Conservation (phyloP, 2,888 invertebrate genomes). For the Alloscopus bannaensis region DNA sequence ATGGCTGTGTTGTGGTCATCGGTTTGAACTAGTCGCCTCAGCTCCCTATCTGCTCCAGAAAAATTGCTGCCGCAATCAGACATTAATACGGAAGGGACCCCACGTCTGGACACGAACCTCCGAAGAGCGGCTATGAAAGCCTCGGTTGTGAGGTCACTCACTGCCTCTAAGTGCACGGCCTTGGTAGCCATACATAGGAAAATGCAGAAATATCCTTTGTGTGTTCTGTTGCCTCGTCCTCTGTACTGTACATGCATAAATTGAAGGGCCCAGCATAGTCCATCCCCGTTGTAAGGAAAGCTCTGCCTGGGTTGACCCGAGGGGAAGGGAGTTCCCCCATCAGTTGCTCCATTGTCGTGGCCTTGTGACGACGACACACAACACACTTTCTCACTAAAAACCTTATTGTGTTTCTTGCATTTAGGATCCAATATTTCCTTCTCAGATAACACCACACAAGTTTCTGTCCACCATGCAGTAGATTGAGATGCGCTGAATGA, state of each 20-base stretch:
- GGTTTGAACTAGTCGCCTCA: background rate
- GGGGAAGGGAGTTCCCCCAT: slow-evolving; percentile 21
- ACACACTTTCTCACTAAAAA: slow-evolving; percentile 30
- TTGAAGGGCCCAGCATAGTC: slow-evolving; percentile 41
- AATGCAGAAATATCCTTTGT: slow-evolving; percentile 7
- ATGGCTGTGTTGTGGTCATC: background rate
- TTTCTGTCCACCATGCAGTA: slow-evolving; percentile 33
- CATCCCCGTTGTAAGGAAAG: slow-evolving; percentile 15
- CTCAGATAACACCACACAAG: background rate
- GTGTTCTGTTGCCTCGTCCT: background rate
- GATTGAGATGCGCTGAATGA: background rate
- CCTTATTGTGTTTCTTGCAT: slow-evolving; percentile 11
- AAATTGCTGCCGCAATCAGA: slow-evolving; percentile 24
- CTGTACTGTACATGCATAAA: background rate
- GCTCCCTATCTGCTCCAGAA: slow-evolving; percentile 17
- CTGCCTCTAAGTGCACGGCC: slow-evolving; percentile 21
- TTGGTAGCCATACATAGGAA: slow-evolving; percentile 26
- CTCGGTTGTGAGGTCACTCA: background rate
- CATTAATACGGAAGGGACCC: background rate
- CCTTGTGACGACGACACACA: slow-evolving; percentile 10
- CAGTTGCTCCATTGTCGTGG: background rate
- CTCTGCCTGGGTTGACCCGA: background rate
- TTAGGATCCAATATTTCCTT: slow-evolving; percentile 39
- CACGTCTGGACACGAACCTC: background rate
- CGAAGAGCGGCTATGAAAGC: slow-evolving; percentile 46